These are phyloP conservation scores for Cynopterus brachyotis DNA, from an alignment of 2,113 vertebrate species.

Conservation along the genomic window DNA sequence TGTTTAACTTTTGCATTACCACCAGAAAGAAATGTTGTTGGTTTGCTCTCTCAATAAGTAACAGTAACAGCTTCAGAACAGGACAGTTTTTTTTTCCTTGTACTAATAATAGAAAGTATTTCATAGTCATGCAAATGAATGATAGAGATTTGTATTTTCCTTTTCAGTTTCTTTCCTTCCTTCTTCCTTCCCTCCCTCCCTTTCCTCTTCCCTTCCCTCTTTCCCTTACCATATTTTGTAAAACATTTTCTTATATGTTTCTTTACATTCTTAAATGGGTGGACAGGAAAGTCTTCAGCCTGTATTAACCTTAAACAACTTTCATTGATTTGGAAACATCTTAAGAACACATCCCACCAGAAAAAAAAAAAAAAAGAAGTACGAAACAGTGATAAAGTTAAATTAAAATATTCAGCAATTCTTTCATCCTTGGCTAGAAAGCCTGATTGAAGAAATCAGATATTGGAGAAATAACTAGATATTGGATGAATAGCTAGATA, in stretches of 20 bases:
- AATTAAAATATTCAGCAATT: slow-evolving; percentile 30
- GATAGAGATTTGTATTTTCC: not conserved
- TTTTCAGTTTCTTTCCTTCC: not conserved
- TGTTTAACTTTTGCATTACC: slow-evolving; percentile 47
- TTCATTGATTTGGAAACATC: not conserved
- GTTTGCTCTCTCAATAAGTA: slow-evolving; percentile 17
- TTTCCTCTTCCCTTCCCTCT: not conserved
- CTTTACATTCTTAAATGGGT: not conserved
- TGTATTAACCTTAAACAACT: not conserved
- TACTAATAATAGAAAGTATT: not conserved
- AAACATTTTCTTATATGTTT: not conserved
- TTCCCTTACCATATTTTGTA: not conserved
- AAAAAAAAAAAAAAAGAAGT: slow-evolving; percentile 26
- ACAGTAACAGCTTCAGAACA: slow-evolving; percentile 1
- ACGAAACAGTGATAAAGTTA: not conserved
- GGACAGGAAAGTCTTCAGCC: not conserved
- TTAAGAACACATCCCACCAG: not conserved
- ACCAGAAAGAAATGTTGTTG: slow-evolving; percentile 7
- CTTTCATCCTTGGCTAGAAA: not conserved
- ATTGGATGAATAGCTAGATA: not conserved
- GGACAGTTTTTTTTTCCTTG: not conserved
- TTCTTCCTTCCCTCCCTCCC: not conserved
- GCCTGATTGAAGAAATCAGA: not conserved
- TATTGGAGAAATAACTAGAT: not conserved
- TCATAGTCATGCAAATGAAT: not conserved